phyloP scores from a whole-genome alignment of 2,797 vertebrate genomes.

The Fringilla coelebs region DNA sequence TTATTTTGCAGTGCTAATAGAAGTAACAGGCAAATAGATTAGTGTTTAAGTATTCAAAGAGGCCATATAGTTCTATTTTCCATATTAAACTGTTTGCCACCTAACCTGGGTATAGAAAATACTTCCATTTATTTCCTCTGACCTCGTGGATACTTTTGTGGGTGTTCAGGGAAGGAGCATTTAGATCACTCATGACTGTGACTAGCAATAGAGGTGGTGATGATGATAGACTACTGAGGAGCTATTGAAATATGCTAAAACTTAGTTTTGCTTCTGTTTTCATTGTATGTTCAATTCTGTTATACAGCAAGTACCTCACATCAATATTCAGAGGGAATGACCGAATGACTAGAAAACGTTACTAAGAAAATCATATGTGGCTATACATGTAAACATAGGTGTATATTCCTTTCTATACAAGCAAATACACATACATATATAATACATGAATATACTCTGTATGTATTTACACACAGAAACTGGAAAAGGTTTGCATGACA shows the following conservation, averaged over 20 bases:
- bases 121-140: neutral
- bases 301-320: neutral
- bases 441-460: neutral
- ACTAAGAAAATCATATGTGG: neutral
- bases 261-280: neutral
- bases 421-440: accelerated
- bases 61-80: neutral
- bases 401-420: accelerated
- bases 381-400: neutral
- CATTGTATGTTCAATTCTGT: neutral
- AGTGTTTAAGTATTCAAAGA: neutral
- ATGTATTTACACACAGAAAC: neutral
- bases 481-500: neutral
- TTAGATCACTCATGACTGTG: neutral
- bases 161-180: neutral
- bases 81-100: neutral
- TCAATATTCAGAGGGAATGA: neutral
- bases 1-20: neutral
- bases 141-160: neutral
- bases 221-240: neutral
- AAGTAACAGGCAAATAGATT: neutral
- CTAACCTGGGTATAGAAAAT: neutral
- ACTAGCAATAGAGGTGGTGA: neutral
- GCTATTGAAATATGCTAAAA: neutral
- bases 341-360: neutral